Base-by-base conservation (phyloP, 2,797 vertebrate species). In the Limnodromus scolopaceus region DNA sequence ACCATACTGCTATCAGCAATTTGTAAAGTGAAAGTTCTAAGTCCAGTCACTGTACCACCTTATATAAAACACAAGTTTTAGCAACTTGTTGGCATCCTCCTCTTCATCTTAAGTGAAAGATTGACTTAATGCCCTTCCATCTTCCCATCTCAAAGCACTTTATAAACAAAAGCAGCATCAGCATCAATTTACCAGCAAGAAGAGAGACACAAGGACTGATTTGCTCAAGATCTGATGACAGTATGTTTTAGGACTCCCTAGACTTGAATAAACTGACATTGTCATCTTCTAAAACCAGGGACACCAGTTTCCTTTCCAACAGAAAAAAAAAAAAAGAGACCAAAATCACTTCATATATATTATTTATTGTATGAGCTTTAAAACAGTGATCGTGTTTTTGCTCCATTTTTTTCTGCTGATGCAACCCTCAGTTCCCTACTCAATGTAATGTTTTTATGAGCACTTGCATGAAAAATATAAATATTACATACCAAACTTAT, bases 1-100 rank as follows among this genome's bases (percentile, higher is more conserved):
- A 74, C 5, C 0, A 0, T 13, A 18, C 5, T 8, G 27, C 43
- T 39, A 76, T 5, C 6, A 14, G 20, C 30, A 43, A 63, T 51
- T 32, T 36, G 15, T 36, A 75, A 81, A 84, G 34, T 8, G 11
- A 28, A 82, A 79, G 28, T 66, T 70, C 15, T 46, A 77, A 69
- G 24, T 24, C 58, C 30, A 81, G 45, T 28, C 57, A 41, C 16
- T 39, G 51, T 76, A 70, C 4, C 15, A 72, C 3, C 49, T 41
- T 25, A 57, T 4, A 39, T 1, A 61, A 57, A 87, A 11, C 6
- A 41, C 1, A 65, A 32, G 7, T 45, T 46, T 54, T 24, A 80
- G 36, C 16, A 80, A 27, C 16, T 38, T 27, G 23, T 8, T 75
- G 34, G 13, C 18, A 49, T 34, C 13, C 11, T 72, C 9, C 10